Conservation (phyloP, 1,140 invertebrate genomes). For the Zaprionus ornatus region DNA sequence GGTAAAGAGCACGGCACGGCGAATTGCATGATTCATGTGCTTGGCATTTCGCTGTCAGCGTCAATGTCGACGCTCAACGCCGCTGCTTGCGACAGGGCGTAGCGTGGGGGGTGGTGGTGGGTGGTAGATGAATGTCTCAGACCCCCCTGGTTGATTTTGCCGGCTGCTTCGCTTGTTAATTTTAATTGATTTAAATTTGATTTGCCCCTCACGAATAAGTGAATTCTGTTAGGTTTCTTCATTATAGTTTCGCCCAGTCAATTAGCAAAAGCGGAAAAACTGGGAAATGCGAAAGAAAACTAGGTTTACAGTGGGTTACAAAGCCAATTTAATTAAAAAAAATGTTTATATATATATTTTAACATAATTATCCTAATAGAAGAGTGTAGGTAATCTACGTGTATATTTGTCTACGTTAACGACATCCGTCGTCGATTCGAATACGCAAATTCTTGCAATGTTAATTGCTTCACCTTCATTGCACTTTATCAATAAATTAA, state of each 20-base stretch:
- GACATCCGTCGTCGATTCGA: no score
- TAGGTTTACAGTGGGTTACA: not conserved
- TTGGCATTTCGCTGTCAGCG: conserved; percentile 56
- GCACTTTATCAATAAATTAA: not conserved
- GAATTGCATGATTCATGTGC: conserved; percentile 68
- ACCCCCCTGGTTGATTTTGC: conserved; percentile 23
- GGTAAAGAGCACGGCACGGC: conserved; percentile 29
- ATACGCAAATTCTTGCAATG: no score
- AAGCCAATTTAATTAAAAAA: not conserved
- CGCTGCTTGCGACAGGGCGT: conserved; percentile 26
- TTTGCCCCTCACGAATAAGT: conserved; percentile 53
- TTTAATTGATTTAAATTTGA: conserved; percentile 79
- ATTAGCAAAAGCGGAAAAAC: not conserved
- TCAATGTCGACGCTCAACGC: conserved; percentile 21
- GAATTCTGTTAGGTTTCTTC: conserved; percentile 53
- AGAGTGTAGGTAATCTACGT: no score
- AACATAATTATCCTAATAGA: no score
- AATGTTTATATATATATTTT: no score
- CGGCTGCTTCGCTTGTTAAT: conserved; percentile 70
- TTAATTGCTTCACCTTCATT: no score
- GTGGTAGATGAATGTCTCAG: not conserved
- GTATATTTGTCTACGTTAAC: no score
- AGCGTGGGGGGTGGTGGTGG: not conserved
- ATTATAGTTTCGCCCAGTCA: conserved; percentile 7
- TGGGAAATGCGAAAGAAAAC: conserved; percentile 8